Conservation (phyloP, 2,888 invertebrate genomes). For the Lamproptera curius region DNA sequence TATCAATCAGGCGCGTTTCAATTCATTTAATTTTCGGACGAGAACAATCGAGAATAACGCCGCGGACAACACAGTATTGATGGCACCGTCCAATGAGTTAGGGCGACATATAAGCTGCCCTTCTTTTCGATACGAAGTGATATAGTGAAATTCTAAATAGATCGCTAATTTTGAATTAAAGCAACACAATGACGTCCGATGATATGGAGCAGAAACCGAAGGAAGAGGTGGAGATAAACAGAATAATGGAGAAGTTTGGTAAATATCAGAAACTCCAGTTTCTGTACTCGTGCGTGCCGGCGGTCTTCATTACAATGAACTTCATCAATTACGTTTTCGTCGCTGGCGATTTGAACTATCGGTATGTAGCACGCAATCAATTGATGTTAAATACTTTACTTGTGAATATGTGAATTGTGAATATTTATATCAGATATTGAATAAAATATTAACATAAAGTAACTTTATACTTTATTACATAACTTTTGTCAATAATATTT, state of each 20-base stretch:
- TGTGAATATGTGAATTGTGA: too few relatives aligned
- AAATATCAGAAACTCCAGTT: slow-evolving; percentile 60
- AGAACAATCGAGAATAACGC: not conserved
- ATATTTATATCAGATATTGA: too few relatives aligned
- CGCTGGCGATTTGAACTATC: slow-evolving; percentile 51
- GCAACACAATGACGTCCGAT: slow-evolving; percentile 1
- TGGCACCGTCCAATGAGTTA: not conserved
- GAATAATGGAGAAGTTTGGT: slow-evolving; percentile 53
- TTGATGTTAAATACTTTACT: too few relatives aligned
- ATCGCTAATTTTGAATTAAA: not conserved
- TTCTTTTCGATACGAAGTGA: not conserved
- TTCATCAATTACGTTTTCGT: slow-evolving; percentile 61
- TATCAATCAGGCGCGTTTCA: not conserved
- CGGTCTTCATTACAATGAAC: slow-evolving; percentile 47
- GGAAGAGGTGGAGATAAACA: not conserved
- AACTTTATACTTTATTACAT: too few relatives aligned
- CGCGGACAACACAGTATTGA: not conserved
- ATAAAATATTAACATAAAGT: too few relatives aligned
- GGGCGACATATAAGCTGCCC: not conserved
- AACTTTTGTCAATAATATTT: too few relatives aligned
- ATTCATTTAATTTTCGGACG: not conserved
- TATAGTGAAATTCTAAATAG: not conserved
- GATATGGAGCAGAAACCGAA: not conserved
- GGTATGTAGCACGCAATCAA: slow-evolving; percentile 45
- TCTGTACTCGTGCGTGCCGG: slow-evolving; percentile 42